Base-by-base conservation (phyloP, 2,888 invertebrate genomes). In the Ectobius pallidus region DNA sequence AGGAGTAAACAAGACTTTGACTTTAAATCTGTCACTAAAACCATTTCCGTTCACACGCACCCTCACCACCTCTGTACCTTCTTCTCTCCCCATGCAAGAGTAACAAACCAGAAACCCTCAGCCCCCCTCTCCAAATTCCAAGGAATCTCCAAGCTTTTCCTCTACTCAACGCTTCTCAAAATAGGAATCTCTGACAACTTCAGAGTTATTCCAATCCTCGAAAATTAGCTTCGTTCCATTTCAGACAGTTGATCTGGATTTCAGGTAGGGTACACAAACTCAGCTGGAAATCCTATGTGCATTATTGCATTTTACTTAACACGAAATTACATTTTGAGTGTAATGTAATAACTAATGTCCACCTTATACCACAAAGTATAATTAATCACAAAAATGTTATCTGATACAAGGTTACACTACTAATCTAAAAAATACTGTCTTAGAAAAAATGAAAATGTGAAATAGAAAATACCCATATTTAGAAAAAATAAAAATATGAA, bases 11-110 rank as follows among this genome's bases (percentile, higher is more conserved):
- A 58, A 42, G 39, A 42, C 25, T 9, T 65, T 42, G 42, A 42
- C 44, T 69, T 72, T 76, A 75, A 76, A 76, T 77, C 77, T 77
- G 77, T 77, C 77, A 75, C 76, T 69, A 73, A 73, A 72, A 69
- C 73, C 75, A 74, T 76, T 77, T 77, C 77, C 76, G 77, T 76
- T 77, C 77, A 76, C 77, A 77, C 77, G 76, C 72, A 69, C 74
- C 71, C 55, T 55, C 30, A 22, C 25, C 42, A 39, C 20, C 44
- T 20, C 46, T 22, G 49, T 7, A 16, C 42, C 46, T 49, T 9
- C 55, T 7, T 34, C 2, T 25, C 55, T 4, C 30, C 58, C 58
- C 30, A 9, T 18, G 18, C 46, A 3, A n/a, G 20, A 6, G 20
- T 11, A 46, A 46, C 46, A 18, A 46, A 46, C 46, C 46, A 46